Conservation (phyloP, 2,113 vertebrate genomes). For the Pedetes capensis region DNA sequence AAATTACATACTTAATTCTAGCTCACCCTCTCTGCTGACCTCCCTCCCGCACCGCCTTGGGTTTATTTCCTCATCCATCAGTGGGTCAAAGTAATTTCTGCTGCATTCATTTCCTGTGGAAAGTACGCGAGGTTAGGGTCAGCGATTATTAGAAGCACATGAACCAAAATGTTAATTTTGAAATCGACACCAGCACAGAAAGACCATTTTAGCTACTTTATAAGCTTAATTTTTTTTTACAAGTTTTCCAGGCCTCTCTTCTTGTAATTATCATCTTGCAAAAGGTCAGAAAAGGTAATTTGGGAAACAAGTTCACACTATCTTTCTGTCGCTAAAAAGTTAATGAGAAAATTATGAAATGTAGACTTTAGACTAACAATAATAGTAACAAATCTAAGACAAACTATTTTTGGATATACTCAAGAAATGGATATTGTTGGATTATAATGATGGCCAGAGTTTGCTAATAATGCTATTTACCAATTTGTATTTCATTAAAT, state of each 20-base stretch:
- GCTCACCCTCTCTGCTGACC: conserved; percentile 94
- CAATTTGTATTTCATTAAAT: conserved; percentile 46
- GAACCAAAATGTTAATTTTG: conserved; percentile 99
- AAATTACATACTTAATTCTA: conserved; percentile 99
- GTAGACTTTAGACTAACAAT: conserved; percentile 69
- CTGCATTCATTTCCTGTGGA: conserved; percentile 96
- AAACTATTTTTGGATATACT: conserved; percentile 61
- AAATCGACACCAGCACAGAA: conserved; percentile 91
- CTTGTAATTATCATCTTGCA: conserved; percentile 95
- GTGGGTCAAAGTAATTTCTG: conserved; percentile 98
- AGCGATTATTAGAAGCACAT: conserved; percentile 99
- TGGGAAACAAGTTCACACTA: conserved; percentile 93
- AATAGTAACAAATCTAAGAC: conserved; percentile 46
- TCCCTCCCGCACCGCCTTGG: conserved; percentile 91
- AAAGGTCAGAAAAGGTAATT: conserved; percentile 96
- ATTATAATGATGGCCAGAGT: conserved; percentile 42
- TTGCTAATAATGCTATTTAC: conserved; percentile 59
- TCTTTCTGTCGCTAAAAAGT: conserved; percentile 92
- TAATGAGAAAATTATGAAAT: conserved; percentile 94
- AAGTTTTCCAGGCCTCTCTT: conserved; percentile 89
- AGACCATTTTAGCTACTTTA: conserved; percentile 88
- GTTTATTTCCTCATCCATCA: conserved; percentile 92
- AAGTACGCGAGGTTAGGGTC: conserved; percentile 92
- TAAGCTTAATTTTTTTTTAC: conserved; percentile 89
- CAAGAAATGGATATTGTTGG: conserved; percentile 23